phyloP scores from a whole-genome alignment of 1,140 invertebrate species.

The Drosophila orena region DNA sequence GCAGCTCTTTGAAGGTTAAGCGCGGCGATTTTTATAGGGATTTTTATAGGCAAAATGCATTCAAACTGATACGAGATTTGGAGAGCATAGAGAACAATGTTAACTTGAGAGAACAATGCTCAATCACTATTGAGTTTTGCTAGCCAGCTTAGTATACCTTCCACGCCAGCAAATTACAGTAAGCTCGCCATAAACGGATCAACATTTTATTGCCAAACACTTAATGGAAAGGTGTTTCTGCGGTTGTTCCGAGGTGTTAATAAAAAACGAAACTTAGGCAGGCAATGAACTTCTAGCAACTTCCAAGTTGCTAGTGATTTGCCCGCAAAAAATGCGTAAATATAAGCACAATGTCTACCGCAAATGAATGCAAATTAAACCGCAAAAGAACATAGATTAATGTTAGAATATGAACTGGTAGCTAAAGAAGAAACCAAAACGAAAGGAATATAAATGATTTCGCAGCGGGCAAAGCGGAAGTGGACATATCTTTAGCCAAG shows the following conservation, averaged over 20 bases:
- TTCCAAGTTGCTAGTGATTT: slow-evolving; percentile 21
- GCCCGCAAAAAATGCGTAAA: slow-evolving; percentile 2
- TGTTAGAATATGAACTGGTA: slow-evolving; percentile 36
- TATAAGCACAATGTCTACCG: background rate
- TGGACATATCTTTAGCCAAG: slow-evolving; percentile 75
- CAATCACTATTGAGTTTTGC: no score
- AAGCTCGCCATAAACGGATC: background rate
- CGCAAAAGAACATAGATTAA: slow-evolving; percentile 32
- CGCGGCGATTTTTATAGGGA: background rate
- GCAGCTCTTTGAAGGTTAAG: background rate
- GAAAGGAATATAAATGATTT: slow-evolving; percentile 57
- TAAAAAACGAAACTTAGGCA: slow-evolving; percentile 35
- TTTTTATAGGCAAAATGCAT: no score
- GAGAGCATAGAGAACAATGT: background rate
- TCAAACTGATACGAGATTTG: background rate
- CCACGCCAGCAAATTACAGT: background rate
- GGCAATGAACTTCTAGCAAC: slow-evolving; percentile 19
- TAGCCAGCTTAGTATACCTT: background rate
- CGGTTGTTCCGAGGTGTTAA: slow-evolving; percentile 18
- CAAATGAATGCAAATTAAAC: slow-evolving; percentile 39
- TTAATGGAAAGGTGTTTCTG: slow-evolving; percentile 6
- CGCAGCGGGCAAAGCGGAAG: slow-evolving; percentile 57
- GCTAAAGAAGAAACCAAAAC: slow-evolving; percentile 10
- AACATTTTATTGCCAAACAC: slow-evolving; percentile 1
- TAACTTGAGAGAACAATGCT: no score